phyloP scores from a whole-genome alignment of 2,113 vertebrate species.

The Misgurnus anguillicaudatus region DNA sequence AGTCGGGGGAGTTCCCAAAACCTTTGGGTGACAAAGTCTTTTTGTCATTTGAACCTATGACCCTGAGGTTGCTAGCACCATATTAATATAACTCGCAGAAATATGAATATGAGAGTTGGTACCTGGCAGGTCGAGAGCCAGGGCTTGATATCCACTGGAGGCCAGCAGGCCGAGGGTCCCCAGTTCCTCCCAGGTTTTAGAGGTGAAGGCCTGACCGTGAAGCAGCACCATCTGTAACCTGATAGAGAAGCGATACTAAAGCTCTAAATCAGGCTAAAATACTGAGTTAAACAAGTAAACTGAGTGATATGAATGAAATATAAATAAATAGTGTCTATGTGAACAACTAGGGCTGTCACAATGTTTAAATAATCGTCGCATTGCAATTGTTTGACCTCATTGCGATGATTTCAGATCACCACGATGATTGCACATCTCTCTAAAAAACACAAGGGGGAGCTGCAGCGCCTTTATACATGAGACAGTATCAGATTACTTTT shows the following conservation, averaged over 20 bases:
- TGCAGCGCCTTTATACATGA: too few species aligned
- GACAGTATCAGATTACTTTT: too few species aligned
- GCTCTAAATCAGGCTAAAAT: neutral
- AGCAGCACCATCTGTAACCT: constrained; percentile 88
- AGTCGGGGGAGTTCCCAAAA: constrained; percentile 83
- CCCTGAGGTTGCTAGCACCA: neutral
- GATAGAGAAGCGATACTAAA: neutral
- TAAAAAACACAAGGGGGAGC: too few species aligned
- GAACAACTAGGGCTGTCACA: too few species aligned
- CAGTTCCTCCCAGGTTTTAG: constrained; percentile 89
- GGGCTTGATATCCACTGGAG: constrained; percentile 80
- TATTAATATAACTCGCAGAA: neutral
- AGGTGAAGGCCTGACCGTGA: constrained; percentile 92
- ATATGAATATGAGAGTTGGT: constrained; percentile 48
- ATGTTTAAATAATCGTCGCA: too few species aligned
- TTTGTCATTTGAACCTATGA: neutral
- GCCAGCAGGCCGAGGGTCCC: constrained; percentile 88
- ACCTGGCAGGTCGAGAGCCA: constrained; percentile 95
- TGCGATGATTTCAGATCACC: too few species aligned
- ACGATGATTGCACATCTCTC: too few species aligned
- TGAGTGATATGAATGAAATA: too few species aligned
- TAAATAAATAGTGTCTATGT: too few species aligned
- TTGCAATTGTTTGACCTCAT: too few species aligned
- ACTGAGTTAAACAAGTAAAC: too few species aligned
- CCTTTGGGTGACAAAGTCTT: constrained; percentile 69